Conservation (phyloP, 2,113 vertebrate genomes). For the Dipodomys ordii region DNA sequence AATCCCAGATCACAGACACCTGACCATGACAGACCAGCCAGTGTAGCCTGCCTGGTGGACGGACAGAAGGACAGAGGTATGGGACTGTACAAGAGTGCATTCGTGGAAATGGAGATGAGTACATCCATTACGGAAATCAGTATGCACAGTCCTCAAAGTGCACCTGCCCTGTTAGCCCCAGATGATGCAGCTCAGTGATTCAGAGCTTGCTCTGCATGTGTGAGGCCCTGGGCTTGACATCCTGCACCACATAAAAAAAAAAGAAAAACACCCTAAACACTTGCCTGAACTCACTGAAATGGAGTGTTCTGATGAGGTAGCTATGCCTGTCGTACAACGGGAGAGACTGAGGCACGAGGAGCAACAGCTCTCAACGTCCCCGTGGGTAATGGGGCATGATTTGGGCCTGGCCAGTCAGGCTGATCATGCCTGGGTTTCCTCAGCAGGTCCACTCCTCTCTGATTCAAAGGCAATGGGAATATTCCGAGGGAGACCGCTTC, state of each 20-base stretch:
- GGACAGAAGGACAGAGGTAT: background rate
- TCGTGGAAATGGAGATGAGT: no score
- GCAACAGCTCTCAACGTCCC: background rate
- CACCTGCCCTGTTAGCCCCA: no score
- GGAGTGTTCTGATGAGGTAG: background rate
- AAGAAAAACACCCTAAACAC: background rate
- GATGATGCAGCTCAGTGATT: background rate
- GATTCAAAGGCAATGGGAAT: background rate
- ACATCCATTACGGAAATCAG: no score
- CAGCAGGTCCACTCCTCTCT: background rate
- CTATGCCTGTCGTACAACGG: background rate
- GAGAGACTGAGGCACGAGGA: background rate
- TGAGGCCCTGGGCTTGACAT: background rate
- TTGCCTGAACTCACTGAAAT: background rate
- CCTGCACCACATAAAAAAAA: background rate
- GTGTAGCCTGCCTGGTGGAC: background rate
- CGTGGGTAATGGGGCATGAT: background rate
- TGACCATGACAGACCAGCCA: background rate
- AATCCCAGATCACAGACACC: background rate
- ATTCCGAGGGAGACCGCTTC: background rate
- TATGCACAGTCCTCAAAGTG: no score
- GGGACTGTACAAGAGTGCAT: background rate
- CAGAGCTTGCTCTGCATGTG: no score
- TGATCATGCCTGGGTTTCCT: background rate
- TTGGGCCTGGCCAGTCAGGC: background rate